Evolutionary conservation across 2,888 invertebrate species (phyloP), one percentile per base, ranked within the genome.

Genomic region (Phengaris alcon): DNA sequence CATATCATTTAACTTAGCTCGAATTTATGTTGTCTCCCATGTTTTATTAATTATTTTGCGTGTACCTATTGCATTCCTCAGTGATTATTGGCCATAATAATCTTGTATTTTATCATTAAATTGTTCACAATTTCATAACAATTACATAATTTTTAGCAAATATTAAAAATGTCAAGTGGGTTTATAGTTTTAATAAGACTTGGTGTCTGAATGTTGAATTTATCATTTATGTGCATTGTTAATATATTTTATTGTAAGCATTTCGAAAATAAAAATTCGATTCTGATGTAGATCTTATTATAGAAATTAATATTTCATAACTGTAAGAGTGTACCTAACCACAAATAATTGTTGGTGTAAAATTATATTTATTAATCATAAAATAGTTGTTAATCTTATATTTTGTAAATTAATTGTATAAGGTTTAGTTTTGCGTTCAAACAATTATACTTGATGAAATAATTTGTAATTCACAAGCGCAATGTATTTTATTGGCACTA

Each of bases 251-350:
- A 68, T 52, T 69, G 55, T 68, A 55, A 55, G 55, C 46, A 75
- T 75, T 75, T 55, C 54, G 52, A 72, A 72, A 72, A 52, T 54
- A 15, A 13, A 72, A 15, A 22, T 52, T 72, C 22, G 72, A 52
- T 54, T 72, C 54, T 52, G 72, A 72, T 35, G 22, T 72, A 51
- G 52, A 72, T 72, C 52, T 22, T 72, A 72, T 22, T 72, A 12
- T 72, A 72, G 73, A 22, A 51, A 51, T 74, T 52, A 64, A 64
- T 75, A 75, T 75, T 75, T 55, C 52, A 68, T 68, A 51, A 69
- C 13, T 4, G 15, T 54, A 54, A 75, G 68, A 52, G 55, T 69
- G 52, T 51, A 46, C 22, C 46, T 48, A 75, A 75, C 52, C 54
- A 72, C 46, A 48, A 48, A 48, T 44, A 44, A 69, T 69, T 48